Evolutionary conservation across 2,113 vertebrate species (phyloP), one percentile per base, ranked within the genome.

Genomic region (Paramisgurnus dabryanus): DNA sequence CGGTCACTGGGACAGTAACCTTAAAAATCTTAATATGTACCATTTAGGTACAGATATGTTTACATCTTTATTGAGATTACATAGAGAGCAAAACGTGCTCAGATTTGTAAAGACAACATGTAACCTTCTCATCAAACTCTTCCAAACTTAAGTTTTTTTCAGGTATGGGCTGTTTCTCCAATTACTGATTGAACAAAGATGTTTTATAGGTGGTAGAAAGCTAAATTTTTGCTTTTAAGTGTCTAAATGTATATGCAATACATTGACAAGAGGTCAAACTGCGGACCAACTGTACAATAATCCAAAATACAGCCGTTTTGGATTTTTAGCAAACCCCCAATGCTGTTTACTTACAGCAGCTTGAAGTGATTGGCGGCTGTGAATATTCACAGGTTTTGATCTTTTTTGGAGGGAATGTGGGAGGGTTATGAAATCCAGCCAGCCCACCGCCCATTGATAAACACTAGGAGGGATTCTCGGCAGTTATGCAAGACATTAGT

Each of bases 401-500:
- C 78, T 71, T 71, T 34, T 67, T 78, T 65, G 47, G 81, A 82
- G 75, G 55, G 47, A 63, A 53, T 55, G 88, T 89, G 83, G 88
- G 87, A 85, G 87, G 84, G 72, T 89, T 89, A 84, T 69, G 78
- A 85, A 91, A 86, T 58, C 5, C 71, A 11, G 22, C 72, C 80
- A 86, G 83, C 84, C 78, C 63, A 78, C 81, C 53, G 49, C 82
- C 79, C 82, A 80, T 84, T 87, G 85, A 90, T 70, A 72, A 85
- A 82, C 66, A 73, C 85, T 68, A 72, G 84, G 83, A 85, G 88
- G 71, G 84, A 89, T 89, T 90, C 88, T 88, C 87, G 81, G 87
- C 85, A 78, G 76, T 93, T 92, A 91, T 90, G 87, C 88, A 90
- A 92, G 84, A 79, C 2, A 67, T 91, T 91, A 92, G 87, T 92